A percentile compares a stretch with the other conserved stretches of the same genome.
Conservation (phyloP, 2,797 vertebrate genomes). For the Adelosebastes latens region DNA sequence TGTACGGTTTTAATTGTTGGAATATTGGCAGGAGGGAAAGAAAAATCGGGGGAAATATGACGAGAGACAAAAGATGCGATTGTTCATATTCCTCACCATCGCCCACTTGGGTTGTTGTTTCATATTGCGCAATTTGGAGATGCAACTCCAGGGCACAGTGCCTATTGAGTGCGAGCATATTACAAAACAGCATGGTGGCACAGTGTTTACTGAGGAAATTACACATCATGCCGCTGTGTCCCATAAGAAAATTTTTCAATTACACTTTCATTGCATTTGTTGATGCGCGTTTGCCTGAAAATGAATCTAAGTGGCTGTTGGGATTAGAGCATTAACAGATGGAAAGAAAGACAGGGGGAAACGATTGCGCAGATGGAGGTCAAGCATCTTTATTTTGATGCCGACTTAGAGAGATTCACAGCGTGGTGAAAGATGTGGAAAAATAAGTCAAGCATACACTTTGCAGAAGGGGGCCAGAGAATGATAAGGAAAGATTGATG, state of each 20-base stretch:
- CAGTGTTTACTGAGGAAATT: conserved; percentile 70
- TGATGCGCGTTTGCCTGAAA: conserved; percentile 57
- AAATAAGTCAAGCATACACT: conserved; percentile 23
- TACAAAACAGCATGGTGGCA: conserved; percentile 73
- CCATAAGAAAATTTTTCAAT: conserved; percentile 82
- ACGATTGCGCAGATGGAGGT: conserved; percentile 37
- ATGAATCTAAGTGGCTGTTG: conserved; percentile 46
- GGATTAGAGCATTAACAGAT: conserved; percentile 41
- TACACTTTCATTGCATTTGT: conserved; percentile 76
- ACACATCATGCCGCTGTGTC: conserved; percentile 72
- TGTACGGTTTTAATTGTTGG: conserved; percentile 70
- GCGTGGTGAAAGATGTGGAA: conserved; percentile 15
- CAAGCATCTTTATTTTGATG: conserved; percentile 42
- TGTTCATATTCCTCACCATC: conserved; percentile 54
- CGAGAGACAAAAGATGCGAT: conserved; percentile 51
- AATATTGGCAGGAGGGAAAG: conserved; percentile 35
- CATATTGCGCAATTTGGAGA: conserved; percentile 55
- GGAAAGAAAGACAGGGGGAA: background rate
- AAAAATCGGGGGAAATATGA: conserved; percentile 35
- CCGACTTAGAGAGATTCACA: conserved; percentile 2
- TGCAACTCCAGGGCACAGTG: conserved; percentile 60
- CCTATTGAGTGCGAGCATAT: conserved; percentile 60
- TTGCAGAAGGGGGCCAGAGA: background rate
- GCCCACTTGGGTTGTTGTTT: conserved; percentile 53
- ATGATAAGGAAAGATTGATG: conserved; percentile 52